Percentiles rank a stretch among this genome's conserved stretches.
Evolutionary conservation across 2,113 vertebrate genomes (phyloP).

Genomic region (Helogale parvula): DNA sequence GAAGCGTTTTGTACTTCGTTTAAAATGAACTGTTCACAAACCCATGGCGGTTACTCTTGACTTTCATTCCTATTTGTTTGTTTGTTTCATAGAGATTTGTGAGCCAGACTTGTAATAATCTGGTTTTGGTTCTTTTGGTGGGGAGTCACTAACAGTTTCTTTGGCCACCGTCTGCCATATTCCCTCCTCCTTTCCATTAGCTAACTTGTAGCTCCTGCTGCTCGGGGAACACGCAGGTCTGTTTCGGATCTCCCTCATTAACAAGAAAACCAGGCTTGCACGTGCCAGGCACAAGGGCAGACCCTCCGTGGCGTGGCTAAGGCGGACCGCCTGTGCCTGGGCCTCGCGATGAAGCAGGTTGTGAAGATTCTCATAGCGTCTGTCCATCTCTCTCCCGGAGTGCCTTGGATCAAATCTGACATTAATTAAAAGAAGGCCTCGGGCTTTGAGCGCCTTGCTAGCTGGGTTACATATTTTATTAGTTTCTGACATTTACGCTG

Average conservation of each 20-base stretch:
- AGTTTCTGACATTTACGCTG: neutral
- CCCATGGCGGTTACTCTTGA: neutral
- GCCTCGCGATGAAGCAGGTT: neutral
- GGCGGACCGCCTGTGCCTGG: neutral
- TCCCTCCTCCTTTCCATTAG: neutral
- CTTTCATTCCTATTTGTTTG: neutral
- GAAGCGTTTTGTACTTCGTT: neutral
- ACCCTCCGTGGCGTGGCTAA: accelerated
- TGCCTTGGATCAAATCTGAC: neutral
- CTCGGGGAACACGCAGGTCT: accelerated
- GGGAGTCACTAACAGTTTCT: neutral
- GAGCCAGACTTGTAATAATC: neutral
- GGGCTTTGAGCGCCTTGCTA: neutral
- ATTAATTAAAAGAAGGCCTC: neutral
- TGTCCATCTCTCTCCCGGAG: neutral
- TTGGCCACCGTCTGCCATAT: neutral
- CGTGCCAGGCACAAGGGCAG: accelerated
- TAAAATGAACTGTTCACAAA: neutral
- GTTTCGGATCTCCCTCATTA: neutral
- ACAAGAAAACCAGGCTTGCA: neutral
- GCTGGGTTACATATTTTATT: neutral
- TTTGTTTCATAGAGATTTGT: neutral
- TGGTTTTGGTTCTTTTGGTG: neutral
- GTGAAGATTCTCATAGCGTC: neutral
- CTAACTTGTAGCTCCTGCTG: neutral